A percentile compares a stretch with the other conserved stretches of the same genome.
These are phyloP conservation scores for Sorex maritimensis DNA, from an alignment of 2,797 vertebrate genomes.

Conservation along the genomic window DNA sequence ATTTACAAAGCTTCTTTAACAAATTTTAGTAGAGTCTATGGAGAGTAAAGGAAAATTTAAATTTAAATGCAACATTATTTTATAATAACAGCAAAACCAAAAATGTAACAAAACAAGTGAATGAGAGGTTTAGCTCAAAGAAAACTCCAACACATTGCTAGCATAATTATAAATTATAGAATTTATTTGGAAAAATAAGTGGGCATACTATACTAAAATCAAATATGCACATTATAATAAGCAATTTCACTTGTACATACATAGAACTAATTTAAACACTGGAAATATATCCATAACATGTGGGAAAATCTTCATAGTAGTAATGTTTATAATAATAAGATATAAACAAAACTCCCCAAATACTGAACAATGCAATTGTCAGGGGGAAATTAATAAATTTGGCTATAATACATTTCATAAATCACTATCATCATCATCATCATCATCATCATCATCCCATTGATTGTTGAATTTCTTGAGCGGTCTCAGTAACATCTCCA, in stretches of 20 bases:
- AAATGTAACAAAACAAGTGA: background rate
- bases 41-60: conserved; percentile 24
- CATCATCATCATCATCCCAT: too few relatives aligned
- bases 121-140: too few relatives aligned
- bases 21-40: background rate
- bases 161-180: background rate
- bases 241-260: background rate
- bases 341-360: background rate
- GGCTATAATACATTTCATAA: background rate
- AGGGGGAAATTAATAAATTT: conserved; percentile 46
- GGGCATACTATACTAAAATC: conserved; percentile 56
- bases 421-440: too few relatives aligned
- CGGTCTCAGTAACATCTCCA: too few relatives aligned
- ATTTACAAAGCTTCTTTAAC: too few relatives aligned
- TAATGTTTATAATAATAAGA: conserved; percentile 15
- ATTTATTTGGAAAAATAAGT: conserved; percentile 27
- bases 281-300: conserved; percentile 20
- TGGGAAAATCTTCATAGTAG: background rate
- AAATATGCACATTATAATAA: background rate
- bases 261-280: conserved; percentile 43
- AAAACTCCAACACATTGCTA: too few relatives aligned
- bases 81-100: conserved; percentile 1
- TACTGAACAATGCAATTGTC: background rate
- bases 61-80: conserved; percentile 53
- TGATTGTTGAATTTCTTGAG: too few relatives aligned